Percentiles rank a stretch among this genome's conserved stretches.
These are phyloP conservation scores for Drosophila austrosaltans DNA, from an alignment of 2,888 invertebrate species.

Conservation along the genomic window DNA sequence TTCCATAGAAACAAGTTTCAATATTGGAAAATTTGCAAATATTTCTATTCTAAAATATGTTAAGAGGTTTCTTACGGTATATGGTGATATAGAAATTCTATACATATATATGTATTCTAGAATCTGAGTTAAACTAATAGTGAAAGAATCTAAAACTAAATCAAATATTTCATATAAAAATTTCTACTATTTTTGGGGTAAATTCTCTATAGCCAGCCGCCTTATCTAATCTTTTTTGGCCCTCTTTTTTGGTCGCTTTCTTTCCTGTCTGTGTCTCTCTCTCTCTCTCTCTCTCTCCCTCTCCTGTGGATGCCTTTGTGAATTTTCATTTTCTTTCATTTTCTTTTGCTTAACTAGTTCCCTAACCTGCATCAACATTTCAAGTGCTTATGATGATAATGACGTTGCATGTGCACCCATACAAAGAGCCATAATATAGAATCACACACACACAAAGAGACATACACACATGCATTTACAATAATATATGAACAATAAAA, in stretches of 20 bases:
- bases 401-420: constrained; percentile 16
- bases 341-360: constrained; percentile 26
- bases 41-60: too few relatives aligned
- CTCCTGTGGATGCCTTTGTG: neutral
- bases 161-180: neutral
- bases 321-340: constrained; percentile 14
- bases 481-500: constrained; percentile 19
- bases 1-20: too few relatives aligned
- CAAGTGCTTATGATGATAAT: constrained; percentile 22
- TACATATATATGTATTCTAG: too few relatives aligned
- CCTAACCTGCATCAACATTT: constrained; percentile 73
- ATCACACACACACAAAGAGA: constrained; percentile 24
- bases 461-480: neutral
- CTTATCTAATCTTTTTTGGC: constrained; percentile 4
- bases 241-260: neutral
- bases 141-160: too few relatives aligned
- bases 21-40: too few relatives aligned
- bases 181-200: neutral
- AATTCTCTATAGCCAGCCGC: neutral
- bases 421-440: constrained; percentile 19
- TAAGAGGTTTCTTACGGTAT: too few relatives aligned
- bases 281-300: neutral
- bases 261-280: neutral
- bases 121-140: too few relatives aligned
- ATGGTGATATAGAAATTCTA: too few relatives aligned